Evolutionary conservation across 53 echinoderm and acorn worm species (phyloP), one percentile per base, ranked within the genome.

Genomic region (Mesocentrotus franciscanus): DNA sequence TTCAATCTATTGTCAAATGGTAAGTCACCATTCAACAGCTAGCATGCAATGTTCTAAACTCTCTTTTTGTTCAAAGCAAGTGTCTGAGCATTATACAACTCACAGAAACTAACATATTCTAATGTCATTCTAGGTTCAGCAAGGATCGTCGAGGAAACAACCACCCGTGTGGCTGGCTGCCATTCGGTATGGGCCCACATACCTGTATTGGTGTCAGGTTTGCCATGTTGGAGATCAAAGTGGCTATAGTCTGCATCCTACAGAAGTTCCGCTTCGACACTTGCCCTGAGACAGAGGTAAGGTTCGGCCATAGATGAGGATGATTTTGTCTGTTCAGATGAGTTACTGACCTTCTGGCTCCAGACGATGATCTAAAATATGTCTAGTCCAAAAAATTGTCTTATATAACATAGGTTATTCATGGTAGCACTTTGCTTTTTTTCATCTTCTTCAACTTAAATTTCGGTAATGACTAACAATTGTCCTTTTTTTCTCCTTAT

Each of bases 121-220:
- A 16, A 64, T 64, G 16, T 33, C 30, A 76, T 42, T 81, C 22
- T 76, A 97, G 98, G 49, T 98, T 94, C 62, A 90, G 90, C 75
- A 95, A 93, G 9, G 97, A 97, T 89, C 96, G 96, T 56, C 87
- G 93, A 3, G 92, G 76, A 7, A 98, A 96, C 74, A 97, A 95
- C 58, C 98, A 97, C 71, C 96, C 96, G 8, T 89, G 90, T 61
- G 91, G 96, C 0, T 98, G 96, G 96, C n/a, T 97, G 27, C 96
- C 98, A 0, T 98, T 98, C 66, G 98, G 98, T 17, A 95, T 78
- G 17, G 98, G 98, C 9, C 98, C 98, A n/a, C 95, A 97, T 24
- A 96, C 75, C 60, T 98, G 98, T 33, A 95, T 98, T 62, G 98
- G 98, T 29, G 85, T 96, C 36, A 96, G 97, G 15, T 96, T 98